These are phyloP conservation scores for Megatriorchis doriae DNA, from an alignment of 2,113 vertebrate genomes.

Conservation along the genomic window DNA sequence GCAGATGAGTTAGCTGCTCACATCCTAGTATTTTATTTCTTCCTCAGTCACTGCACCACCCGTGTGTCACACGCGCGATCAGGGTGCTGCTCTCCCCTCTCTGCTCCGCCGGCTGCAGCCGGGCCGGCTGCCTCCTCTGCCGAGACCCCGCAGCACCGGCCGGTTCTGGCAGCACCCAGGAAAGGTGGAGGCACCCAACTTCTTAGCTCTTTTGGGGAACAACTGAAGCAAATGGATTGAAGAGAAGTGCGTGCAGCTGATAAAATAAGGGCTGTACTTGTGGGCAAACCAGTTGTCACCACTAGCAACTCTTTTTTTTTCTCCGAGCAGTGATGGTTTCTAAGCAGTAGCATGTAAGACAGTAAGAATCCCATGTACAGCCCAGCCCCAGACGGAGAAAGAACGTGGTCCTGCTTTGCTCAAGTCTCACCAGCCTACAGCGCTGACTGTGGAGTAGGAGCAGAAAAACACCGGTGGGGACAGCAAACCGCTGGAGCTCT, in stretches of 20 bases:
- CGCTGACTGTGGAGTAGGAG: background rate
- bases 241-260: background rate
- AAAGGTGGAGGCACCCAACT: background rate
- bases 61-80: rapidly evolving
- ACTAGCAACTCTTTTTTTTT: background rate
- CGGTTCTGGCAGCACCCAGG: background rate
- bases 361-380: background rate
- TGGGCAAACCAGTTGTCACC: background rate
- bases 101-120: too few species aligned
- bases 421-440: background rate
- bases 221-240: background rate
- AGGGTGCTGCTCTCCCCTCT: background rate
- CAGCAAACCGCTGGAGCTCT: background rate
- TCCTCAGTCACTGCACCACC: background rate
- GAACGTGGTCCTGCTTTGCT: background rate
- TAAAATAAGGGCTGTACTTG: background rate
- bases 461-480: background rate
- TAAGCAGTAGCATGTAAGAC: background rate
- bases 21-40: background rate
- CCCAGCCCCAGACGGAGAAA: background rate
- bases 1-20: rapidly evolving
- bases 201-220: background rate
- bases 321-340: background rate
- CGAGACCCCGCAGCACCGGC: too few species aligned
- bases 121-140: background rate